Evolutionary conservation across 2,888 invertebrate species (phyloP), one percentile per base, ranked within the genome.

Genomic region (Phania funesta): DNA sequence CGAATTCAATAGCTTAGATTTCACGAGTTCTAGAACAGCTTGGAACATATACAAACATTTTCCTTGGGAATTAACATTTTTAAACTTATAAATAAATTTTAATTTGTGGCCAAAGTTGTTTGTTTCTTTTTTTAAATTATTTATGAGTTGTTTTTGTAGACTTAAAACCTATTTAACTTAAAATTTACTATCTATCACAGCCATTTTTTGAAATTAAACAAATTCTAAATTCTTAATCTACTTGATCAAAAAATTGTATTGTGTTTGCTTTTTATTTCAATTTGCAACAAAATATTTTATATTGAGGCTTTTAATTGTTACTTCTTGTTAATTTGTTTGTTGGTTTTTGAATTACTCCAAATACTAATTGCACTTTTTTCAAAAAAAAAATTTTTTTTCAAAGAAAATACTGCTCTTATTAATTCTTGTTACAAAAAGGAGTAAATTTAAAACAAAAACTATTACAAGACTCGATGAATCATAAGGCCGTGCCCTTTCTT

Each of bases 171-270:
- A 80, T 78, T 77, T 60, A 81, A 84, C 86, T 86, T 84, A 87
- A 80, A 75, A 84, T 85, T 86, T n/a, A n/a, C n/a, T n/a, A n/a
- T 87, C 85, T 89, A 88, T 88, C 88, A 88, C 88, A 88, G 88
- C 87, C 88, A 84, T 86, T 83, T 85, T 85, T 84, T 84, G 85
- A 86, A 87, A 81, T 84, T 85, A 83, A 87, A 86, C 85, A 87
- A 88, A 87, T 84, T 84, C 64, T 80, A 81, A 78, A 81, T 83
- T 80, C 74, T 82, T 85, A 84, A 85, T 80, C 83, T 80, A 77
- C 48, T 65, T 64, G 68, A 78, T 77, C 64, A 82, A 74, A 84
- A 80, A 80, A 62, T 84, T 80, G 52, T 68, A 80, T 83, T 64
- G 60, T 81, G 75, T 76, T 80, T 75, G 41, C 73, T 77, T 77